Conservation (phyloP, 2,888 invertebrate genomes). For the Spodoptera picta region DNA sequence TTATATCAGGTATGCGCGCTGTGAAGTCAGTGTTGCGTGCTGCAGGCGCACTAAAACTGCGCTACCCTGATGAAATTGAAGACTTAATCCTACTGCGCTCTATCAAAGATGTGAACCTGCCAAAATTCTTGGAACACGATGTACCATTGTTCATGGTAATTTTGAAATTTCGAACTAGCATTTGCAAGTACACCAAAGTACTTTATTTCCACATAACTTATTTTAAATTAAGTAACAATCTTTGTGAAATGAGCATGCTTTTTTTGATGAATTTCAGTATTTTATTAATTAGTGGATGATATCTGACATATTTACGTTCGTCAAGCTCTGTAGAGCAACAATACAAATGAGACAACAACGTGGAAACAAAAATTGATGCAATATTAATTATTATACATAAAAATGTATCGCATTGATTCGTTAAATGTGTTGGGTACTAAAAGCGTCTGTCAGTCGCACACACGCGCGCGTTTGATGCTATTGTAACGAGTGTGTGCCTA, state of each 20-base stretch:
- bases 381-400: too few relatives aligned
- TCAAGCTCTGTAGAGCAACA: too few relatives aligned
- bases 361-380: too few relatives aligned
- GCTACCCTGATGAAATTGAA: constrained; percentile 96
- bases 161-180: too few relatives aligned
- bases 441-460: background rate
- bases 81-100: constrained; percentile 95
- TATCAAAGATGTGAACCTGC: constrained; percentile 97
- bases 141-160: constrained; percentile 94
- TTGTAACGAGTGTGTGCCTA: constrained; percentile 1
- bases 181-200: too few relatives aligned
- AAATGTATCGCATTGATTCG: background rate
- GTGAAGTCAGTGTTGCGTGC: constrained; percentile 97
- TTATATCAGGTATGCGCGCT: constrained; percentile 93
- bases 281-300: too few relatives aligned
- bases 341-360: too few relatives aligned
- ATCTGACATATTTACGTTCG: too few relatives aligned
- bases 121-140: constrained; percentile 96
- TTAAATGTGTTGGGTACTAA: background rate
- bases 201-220: too few relatives aligned
- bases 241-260: too few relatives aligned
- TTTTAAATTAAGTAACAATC: too few relatives aligned
- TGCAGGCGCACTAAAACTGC: constrained; percentile 96
- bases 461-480: background rate
- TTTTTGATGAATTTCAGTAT: too few relatives aligned